Conservation (phyloP, 2,888 invertebrate genomes). For the Calameuta idolon region DNA sequence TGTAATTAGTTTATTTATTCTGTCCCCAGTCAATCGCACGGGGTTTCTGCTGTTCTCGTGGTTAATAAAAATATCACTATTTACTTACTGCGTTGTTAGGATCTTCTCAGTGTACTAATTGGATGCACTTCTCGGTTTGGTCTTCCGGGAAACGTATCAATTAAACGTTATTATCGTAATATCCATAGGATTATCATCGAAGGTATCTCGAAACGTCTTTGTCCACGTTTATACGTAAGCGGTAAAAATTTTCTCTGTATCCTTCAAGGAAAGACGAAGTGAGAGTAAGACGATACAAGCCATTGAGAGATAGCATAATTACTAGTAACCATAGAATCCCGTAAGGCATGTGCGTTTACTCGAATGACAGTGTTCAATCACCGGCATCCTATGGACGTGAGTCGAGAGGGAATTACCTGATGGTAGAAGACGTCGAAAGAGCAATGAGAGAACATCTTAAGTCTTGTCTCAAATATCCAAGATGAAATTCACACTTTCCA, state of each 20-base stretch:
- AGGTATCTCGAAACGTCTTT: background rate
- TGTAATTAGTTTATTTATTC: background rate
- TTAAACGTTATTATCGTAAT: background rate
- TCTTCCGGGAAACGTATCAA: background rate
- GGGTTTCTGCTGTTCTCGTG: background rate
- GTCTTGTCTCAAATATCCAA: background rate
- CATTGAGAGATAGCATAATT: slow-evolving; percentile 54
- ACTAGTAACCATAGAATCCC: slow-evolving; percentile 51
- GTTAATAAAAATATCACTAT: background rate
- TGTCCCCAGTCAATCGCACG: background rate
- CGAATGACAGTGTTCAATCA: slow-evolving; percentile 56
- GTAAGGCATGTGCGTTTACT: slow-evolving; percentile 45
- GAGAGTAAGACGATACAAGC: slow-evolving; percentile 47
- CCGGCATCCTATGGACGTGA: slow-evolving; percentile 34
- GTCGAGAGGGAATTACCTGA: background rate
- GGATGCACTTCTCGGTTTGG: background rate
- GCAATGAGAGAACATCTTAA: background rate
- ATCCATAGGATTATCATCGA: background rate
- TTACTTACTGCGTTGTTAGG: background rate
- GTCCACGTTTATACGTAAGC: background rate
- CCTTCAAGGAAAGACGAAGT: slow-evolving; percentile 34
- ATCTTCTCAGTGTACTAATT: background rate
- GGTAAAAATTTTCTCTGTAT: background rate
- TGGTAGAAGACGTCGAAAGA: background rate
- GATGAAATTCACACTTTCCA: background rate